Base-by-base conservation (phyloP, 1,140 invertebrate genomes). In the Drosophila nasuta region DNA sequence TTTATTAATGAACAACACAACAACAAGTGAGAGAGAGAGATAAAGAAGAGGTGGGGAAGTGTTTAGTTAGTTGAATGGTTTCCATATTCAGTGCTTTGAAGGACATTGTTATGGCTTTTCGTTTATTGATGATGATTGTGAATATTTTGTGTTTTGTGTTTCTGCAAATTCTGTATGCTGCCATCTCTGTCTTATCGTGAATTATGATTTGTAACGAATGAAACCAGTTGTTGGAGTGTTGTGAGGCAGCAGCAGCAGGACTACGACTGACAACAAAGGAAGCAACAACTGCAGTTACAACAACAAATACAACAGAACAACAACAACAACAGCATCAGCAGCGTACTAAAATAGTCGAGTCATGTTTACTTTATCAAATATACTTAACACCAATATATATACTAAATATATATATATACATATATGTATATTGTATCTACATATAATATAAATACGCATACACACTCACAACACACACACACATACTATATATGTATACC, bases 341-440 rank as follows among this genome's bases (percentile, higher is more conserved):
- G 28, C 30, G 54, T 35, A 71, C 60, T 63, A 70, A 62, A 62
- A 51, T 71, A 71, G 68, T 71, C 68, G 30, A 71, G 25, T 71
- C 68, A 71, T 57, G 30, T 71, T 71, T 35, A 65, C 68, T 51
- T 65, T 65, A 71, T 48, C 60, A 65, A 33, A 64, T 48, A 54
- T 46, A 69, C 15, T 28, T 28, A 25, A 46, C 28, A 45, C 20
- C 10, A 35, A 51, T 48, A 38, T 63, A 62, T 62, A 64, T 48
- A 54, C 35, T 35, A 60, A 7, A 41, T 28, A 46, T 33, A 45
- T 56, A 28, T 63, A 68, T 62, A 46, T 68, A 17, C 35, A 38
- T 65, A 28, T 65, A 28, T 45, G 17, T 56, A 64, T 52, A 45
- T 52, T 38, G 17, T 35, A 51, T 71, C 33, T 60, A 54, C 7